Evolutionary conservation across 2,888 invertebrate genomes (phyloP).

Genomic region (Drosophila nr. fundita): DNA sequence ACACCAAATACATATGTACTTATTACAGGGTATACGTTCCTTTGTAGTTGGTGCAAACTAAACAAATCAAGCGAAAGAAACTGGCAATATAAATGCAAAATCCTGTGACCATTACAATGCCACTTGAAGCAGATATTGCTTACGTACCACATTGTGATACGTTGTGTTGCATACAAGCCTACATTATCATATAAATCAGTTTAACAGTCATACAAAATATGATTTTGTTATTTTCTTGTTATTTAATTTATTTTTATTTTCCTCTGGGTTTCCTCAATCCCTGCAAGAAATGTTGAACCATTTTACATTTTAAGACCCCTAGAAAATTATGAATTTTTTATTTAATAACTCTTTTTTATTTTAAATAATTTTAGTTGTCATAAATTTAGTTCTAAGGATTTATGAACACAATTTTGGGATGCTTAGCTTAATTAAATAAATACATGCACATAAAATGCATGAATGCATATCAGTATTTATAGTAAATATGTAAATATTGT

Average conservation of each 20-base stretch:
- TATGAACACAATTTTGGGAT: too few species aligned
- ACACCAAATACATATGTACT: slow-evolving; percentile 21
- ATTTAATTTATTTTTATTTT: not conserved
- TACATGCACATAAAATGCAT: not conserved
- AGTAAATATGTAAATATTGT: not conserved
- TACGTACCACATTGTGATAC: not conserved
- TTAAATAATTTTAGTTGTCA: not conserved
- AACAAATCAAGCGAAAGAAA: not conserved
- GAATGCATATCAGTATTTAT: not conserved
- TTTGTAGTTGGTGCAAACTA: slow-evolving; percentile 3
- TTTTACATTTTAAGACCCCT: not conserved
- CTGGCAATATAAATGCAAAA: not conserved
- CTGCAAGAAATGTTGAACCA: not conserved
- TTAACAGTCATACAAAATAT: not conserved
- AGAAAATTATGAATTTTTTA: accelerated
- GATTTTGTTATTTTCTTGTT: not conserved
- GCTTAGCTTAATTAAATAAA: not conserved
- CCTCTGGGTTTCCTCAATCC: not conserved
- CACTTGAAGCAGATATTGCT: too few species aligned
- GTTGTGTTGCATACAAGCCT: not conserved
- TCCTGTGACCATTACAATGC: too few species aligned
- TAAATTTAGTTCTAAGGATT: not conserved
- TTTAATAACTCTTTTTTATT: not conserved
- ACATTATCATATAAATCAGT: too few species aligned
- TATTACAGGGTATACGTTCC: slow-evolving; percentile 48